Evolutionary conservation across 2,888 invertebrate genomes (phyloP).

Genomic region (Synergus umbraculus): DNA sequence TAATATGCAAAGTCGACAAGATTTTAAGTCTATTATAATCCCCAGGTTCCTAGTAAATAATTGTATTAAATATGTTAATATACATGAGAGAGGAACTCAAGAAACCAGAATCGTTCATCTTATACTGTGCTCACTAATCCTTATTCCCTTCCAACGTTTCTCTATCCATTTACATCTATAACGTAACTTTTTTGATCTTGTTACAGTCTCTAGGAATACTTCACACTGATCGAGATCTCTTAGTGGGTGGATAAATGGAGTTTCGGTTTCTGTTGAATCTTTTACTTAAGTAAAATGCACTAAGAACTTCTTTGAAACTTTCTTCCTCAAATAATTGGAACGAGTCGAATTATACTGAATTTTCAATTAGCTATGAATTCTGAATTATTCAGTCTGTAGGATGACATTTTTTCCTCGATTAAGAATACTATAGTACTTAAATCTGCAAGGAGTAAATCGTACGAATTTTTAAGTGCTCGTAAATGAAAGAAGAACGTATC

Average conservation of each 20-base stretch:
- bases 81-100: neutral
- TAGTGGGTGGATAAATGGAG: constrained; percentile 54
- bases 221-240: constrained; percentile 50
- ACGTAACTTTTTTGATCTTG: constrained; percentile 67
- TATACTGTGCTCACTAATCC: neutral
- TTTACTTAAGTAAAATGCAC: constrained; percentile 33
- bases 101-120: constrained; percentile 25
- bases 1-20: neutral
- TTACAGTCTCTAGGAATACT: constrained; percentile 64
- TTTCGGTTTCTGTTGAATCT: constrained; percentile 40
- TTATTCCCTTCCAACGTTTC: constrained; percentile 50
- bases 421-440: neutral
- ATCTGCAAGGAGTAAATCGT: neutral
- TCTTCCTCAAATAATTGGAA: constrained; percentile 25
- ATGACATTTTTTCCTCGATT: neutral
- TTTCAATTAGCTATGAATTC: constrained; percentile 27
- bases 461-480: neutral
- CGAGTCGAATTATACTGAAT: constrained; percentile 15
- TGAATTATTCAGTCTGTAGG: neutral
- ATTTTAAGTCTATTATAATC: neutral
- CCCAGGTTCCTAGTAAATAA: constrained; percentile 5
- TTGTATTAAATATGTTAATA: constrained; percentile 15
- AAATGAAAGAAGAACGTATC: neutral
- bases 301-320: constrained; percentile 30
- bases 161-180: constrained; percentile 71